Base-by-base conservation (phyloP, 2,113 vertebrate genomes). In the Ptilorrhoa leucosticta region DNA sequence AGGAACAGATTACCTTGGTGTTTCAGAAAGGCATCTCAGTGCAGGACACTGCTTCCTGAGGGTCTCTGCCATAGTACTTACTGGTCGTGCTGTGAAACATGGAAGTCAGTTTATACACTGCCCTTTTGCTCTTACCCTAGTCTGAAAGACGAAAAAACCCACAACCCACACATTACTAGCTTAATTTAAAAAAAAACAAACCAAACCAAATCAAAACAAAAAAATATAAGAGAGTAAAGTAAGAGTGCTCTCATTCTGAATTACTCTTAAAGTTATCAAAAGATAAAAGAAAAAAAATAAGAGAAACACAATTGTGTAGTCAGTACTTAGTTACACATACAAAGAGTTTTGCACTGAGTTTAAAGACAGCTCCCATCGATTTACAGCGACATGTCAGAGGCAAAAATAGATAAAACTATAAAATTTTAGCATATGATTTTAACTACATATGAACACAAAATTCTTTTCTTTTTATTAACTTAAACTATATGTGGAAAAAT, bases 1-100 rank as follows among this genome's bases (percentile, higher is more conserved):
- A 94, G 58, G 82, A 86, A 94, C 84, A 95, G 80, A 91, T 94
- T 93, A 96, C 88, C 57, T 90, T 79, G n/a, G 69, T 90, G 53
- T 87, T 78, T 94, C 87, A 20, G 9, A 94, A 94, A 93, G 85
- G 24, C 44, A 56, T 30, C 21, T 76, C 87, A 83, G 30, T 81
- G 64, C 47, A 86, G 85, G 81, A 66, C 60, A 84, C 18, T 5
- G 1, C 30, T 96, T 92, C 88, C 26, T 42, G 79, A 86, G 87
- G 87, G 68, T 72, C 48, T 93, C 35, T 87, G 47, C 64, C 44
- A 45, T 4, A 40, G 12, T 14, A 20, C 30, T 84, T 42, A 30
- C 12, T 28, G 73, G 63, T 91, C 91, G 85, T 81, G 80, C 91
- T 94, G 56, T 83, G 85, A 94, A 88, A 94, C 94, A 95, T 93